A percentile compares a stretch with the other conserved stretches of the same genome.
phyloP scores from a whole-genome alignment of 2,888 invertebrate genomes.

The Drosophila prostipennis region DNA sequence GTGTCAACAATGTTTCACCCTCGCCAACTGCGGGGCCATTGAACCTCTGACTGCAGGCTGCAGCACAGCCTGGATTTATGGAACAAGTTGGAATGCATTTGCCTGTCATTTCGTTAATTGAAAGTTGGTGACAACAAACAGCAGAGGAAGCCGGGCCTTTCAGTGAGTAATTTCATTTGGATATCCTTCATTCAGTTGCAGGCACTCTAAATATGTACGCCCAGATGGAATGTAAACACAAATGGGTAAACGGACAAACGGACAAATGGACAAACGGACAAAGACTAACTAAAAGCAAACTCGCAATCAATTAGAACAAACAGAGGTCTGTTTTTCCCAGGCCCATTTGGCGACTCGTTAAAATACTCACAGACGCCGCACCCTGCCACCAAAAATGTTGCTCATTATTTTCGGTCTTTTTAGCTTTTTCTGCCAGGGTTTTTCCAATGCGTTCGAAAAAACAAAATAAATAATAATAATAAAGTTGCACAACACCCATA shows the following conservation, averaged over 20 bases:
- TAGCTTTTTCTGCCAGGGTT: constrained; percentile 32
- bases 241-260: constrained; percentile 5
- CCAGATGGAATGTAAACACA: constrained; percentile 12
- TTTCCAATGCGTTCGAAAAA: constrained; percentile 40
- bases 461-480: constrained; percentile 35
- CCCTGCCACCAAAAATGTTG: constrained; percentile 38
- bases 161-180: constrained; percentile 36
- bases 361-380: constrained; percentile 21
- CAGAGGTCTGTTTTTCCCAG: constrained; percentile 35
- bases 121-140: constrained; percentile 51
- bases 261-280: constrained; percentile 4
- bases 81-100: constrained; percentile 46
- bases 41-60: constrained; percentile 24
- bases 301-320: constrained; percentile 47
- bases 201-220: not conserved
- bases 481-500: constrained; percentile 43
- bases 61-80: constrained; percentile 20
- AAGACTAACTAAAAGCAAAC: constrained; percentile 33
- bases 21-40: constrained; percentile 24
- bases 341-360: constrained; percentile 38
- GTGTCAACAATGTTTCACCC: constrained; percentile 46
- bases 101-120: constrained; percentile 51
- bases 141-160: constrained; percentile 4
- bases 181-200: constrained; percentile 25
- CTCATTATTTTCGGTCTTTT: constrained; percentile 34